Base-by-base conservation (phyloP, 2,888 invertebrate species). In the Neoascia interrupta region DNA sequence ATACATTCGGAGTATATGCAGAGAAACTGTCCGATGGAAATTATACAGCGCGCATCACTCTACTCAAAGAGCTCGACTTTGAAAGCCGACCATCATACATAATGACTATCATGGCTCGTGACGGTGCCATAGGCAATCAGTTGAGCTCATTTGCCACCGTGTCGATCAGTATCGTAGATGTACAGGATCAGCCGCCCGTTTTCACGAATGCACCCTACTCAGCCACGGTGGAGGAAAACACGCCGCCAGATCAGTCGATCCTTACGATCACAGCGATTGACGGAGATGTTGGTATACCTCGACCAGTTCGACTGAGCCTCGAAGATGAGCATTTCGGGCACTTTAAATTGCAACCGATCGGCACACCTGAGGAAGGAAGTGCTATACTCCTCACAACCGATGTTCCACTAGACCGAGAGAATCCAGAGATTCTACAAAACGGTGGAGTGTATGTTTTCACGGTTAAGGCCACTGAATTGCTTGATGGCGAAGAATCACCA, bases 181-280 rank as follows among this genome's bases (percentile, higher is more conserved):
- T 95, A 0, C 96, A 93, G 85, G 96, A 96, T 87, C 95, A 95
- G 83, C 93, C 94, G 5, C 96, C 96, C 0, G 89, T 92, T n/a
- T 96, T 96, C 84, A 86, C 93, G 0, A 94, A 94, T 85, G 93
- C 94, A 0, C 96, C 96, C 0, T 96, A 94, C 84, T 94, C 94
- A 3, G 93, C 93, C 0, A 93, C 93, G 0, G 91, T 96, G 0
- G 90, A 92, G 2, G 96, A 96, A 87, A 95, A 94, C 83, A 93
- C 93, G 0, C 89, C 91, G 1, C 90, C 92, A 90, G 91, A 91
- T 26, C 91, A 91, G 1, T 91, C 92, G 45, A 92, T 96, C 60
- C 88, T 95, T 84, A 92, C 92, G 13, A 92, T 96, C 0, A 89
- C 92, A 82, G 95, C 95, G 0, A 91, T 93, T 72, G 96, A 96